Conservation (phyloP, 2,113 vertebrate genomes). For the Lepidothrix coronata region DNA sequence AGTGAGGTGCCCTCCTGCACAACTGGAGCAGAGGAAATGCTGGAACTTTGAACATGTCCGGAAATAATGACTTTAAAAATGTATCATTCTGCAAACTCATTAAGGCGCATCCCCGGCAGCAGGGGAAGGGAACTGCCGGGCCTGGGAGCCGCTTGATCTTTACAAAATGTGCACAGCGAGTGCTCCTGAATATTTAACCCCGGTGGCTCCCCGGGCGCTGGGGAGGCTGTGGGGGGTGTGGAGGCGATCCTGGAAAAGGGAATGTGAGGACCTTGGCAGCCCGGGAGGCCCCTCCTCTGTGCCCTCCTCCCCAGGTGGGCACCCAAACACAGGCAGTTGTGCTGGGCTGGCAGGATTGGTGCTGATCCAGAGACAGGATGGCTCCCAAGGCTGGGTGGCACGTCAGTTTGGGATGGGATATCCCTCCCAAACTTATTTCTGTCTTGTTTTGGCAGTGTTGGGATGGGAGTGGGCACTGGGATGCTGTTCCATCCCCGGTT, state of each 20-base stretch:
- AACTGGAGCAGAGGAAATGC: constrained; percentile 37
- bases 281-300: background rate
- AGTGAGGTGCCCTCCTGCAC: rapidly evolving
- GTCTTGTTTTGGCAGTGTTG: background rate
- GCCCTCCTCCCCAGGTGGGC: background rate
- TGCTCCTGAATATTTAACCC: constrained; percentile 29
- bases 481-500: too few relatives aligned
- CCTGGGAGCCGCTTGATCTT: constrained; percentile 28
- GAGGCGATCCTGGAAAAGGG: background rate
- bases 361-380: background rate
- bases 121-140: background rate
- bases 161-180: background rate
- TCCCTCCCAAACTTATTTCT: background rate
- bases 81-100: constrained; percentile 9
- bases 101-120: background rate
- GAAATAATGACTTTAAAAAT: constrained; percentile 62
- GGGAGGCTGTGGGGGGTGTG: rapidly evolving
- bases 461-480: background rate
- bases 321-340: rapidly evolving
- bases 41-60: background rate
- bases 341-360: background rate
- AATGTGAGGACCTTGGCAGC: rapidly evolving
- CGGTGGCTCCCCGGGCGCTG: rapidly evolving
- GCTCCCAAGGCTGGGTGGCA: background rate
- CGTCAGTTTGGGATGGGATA: background rate